These are phyloP conservation scores for Andrena marginata DNA, from an alignment of 2,888 invertebrate species.

Conservation along the genomic window DNA sequence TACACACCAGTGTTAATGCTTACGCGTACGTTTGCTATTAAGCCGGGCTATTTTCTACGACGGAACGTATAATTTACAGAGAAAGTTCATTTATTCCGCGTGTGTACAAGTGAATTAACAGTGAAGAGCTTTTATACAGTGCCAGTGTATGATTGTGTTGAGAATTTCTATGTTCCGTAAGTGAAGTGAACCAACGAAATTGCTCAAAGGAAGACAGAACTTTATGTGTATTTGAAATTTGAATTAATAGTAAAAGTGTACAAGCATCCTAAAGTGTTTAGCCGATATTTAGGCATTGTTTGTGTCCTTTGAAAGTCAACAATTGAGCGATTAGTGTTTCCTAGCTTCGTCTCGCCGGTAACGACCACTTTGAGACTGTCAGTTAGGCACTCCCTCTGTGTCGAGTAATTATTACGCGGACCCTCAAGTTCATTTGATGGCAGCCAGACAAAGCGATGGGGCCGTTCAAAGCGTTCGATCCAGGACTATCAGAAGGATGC, in stretches of 20 bases:
- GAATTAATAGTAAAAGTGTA: background rate
- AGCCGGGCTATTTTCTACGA: background rate
- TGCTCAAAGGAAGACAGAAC: background rate
- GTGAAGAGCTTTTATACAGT: background rate
- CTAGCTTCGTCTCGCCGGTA: conserved; percentile 50
- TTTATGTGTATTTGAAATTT: background rate
- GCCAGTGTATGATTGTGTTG: background rate
- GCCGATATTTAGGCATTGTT: conserved; percentile 23
- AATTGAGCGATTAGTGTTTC: conserved; percentile 52
- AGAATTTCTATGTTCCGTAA: background rate
- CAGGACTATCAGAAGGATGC: conserved; percentile 48
- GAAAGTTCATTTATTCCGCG: conserved; percentile 5
- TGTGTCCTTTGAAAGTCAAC: conserved; percentile 27
- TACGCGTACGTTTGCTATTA: conserved; percentile 40
- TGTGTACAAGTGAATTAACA: background rate
- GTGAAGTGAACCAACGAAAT: background rate
- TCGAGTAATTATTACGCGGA: conserved; percentile 68
- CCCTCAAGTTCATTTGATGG: conserved; percentile 60
- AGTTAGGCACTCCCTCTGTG: conserved; percentile 44
- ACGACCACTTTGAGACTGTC: conserved; percentile 66
- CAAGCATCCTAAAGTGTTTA: background rate
- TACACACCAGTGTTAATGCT: conserved; percentile 54
- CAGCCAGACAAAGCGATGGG: conserved; percentile 53
- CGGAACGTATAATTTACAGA: conserved; percentile 31
- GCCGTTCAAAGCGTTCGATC: conserved; percentile 58